Evolutionary conservation across 1,140 invertebrate genomes (phyloP), one percentile per base, ranked within the genome.

Genomic region (Procambarus virginalis): DNA sequence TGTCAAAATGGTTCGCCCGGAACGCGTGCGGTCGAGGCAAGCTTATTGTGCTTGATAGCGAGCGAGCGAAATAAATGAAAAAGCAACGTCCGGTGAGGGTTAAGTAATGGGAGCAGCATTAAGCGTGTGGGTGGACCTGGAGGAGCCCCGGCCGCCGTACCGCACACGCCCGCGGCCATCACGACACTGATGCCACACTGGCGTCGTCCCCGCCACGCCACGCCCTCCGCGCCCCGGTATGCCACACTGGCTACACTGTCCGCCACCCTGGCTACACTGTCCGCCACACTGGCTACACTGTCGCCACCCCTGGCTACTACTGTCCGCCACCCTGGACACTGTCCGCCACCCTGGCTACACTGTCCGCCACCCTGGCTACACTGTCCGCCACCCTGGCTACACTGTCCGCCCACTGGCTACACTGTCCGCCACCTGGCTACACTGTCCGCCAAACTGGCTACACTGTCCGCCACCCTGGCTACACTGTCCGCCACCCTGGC

Each of bases 121-220:
- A 68, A 82, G 80, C n/a, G 34, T 34, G 20, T 14, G 58, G 80
- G 80, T 20, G 80, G 14, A 73, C 34, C 68, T 73, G 68, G 68
- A 73, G n/a, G 34, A 73, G 80, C 48, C 46, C 17, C 17, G 80
- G 45, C 80, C 60, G 51, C 51, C n/a, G 80, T 82, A 82, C 80
- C 58, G 80, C 80, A 82, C 80, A 60, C 80, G 80, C 80, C 80
- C 80, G 34, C 58, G 80, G 80, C 80, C 80, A 82, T 82, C 80
- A 82, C 80, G 80, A 82, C 80, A 60, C 45, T 64, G 68, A 34
- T 73, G 79, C 79, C 79, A 81, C 79, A 81, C 22, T 34, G 46
- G 22, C 46, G 80, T 82, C 80, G 22, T 45, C 79, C 20, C 51
- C 12, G 79, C 79, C 79, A 64, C 58, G 80, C 80, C 80, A 55